Base-by-base conservation (phyloP, 2,113 vertebrate species). In the Pteruthius melanotis region DNA sequence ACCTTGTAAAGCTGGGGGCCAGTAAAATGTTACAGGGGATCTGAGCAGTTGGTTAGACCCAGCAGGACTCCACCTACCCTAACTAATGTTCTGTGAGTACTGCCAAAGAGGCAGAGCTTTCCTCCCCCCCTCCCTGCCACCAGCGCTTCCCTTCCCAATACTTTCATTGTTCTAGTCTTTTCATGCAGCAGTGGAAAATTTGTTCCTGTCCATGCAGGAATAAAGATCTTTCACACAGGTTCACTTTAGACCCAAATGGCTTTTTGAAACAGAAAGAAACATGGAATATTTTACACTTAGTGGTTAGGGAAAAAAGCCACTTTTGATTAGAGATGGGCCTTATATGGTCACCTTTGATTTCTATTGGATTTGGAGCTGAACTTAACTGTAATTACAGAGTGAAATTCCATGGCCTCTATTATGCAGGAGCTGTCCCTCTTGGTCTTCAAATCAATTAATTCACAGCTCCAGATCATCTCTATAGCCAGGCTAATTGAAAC, bases 401-500 rank as follows among this genome's bases (percentile, higher is more conserved):
- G 56, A 93, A 87, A 93, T 93, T 93, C 92, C 37, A 57, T 21
- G 69, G 93, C 88, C 88, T 94, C 88, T 96, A 20, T 96, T 97
- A 94, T 83, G 82, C 71, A 66, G 68, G 82, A 91, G 39, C 71
- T 93, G 75, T 95, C 83, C 87, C 85, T 94, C 94, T 91, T 95
- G 89, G 86, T 95, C 93, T 93, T 80, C 74, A 86, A 78, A 95
- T 96, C 83, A 84, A 94, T 96, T 94, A 95, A 91, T 95, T 94
- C 91, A 81, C 83, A 87, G 64, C 83, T 96, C 94, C 92, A 83
- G 88, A 94, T 87, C 12, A 2, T 94, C 76, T 96, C 72, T 93
- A 59, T 92, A 92, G 77, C 61, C 57, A 79, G 64, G 61, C 86
- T 95, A 95, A 93, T 94, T 94, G 93, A 94, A 97, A 88, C 42